phyloP scores from a whole-genome alignment of 2,797 vertebrate species.

The Bradypus variegatus region DNA sequence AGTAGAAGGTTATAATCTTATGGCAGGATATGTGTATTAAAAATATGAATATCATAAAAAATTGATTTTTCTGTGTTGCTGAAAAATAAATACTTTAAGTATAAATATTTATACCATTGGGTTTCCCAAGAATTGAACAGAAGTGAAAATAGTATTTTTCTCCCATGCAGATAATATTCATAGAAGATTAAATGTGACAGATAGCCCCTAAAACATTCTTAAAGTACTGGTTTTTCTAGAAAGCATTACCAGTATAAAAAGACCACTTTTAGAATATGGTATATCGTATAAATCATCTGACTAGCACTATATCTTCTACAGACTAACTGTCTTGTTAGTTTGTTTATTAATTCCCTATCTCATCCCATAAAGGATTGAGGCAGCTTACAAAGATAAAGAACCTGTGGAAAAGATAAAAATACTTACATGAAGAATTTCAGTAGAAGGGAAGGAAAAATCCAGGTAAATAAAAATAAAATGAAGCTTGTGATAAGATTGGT shows the following conservation, averaged over 20 bases:
- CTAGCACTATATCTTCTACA: neutral
- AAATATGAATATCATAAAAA: neutral
- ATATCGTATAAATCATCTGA: neutral
- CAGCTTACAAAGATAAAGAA: neutral
- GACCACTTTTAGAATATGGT: neutral
- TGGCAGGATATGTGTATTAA: neutral
- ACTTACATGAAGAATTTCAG: neutral
- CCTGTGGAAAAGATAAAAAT: neutral
- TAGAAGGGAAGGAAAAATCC: conserved; percentile 33
- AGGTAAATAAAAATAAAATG: neutral
- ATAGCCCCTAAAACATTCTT: neutral
- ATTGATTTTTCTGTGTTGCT: neutral
- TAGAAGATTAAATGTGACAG: neutral
- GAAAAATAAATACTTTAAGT: conserved; percentile 8
- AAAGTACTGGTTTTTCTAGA: neutral
- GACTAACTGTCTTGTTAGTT: neutral
- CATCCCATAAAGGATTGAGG: neutral
- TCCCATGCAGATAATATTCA: neutral
- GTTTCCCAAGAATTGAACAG: conserved; percentile 21
- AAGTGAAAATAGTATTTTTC: conserved; percentile 8
- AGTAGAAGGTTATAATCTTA: neutral
- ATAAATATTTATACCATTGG: neutral
- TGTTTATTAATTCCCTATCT: neutral
- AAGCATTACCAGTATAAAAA: neutral
- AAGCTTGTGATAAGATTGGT: neutral